Percentiles rank a stretch among this genome's conserved stretches.
Evolutionary conservation across 2,797 vertebrate genomes (phyloP).

Genomic region (Phalanger gymnotis): DNA sequence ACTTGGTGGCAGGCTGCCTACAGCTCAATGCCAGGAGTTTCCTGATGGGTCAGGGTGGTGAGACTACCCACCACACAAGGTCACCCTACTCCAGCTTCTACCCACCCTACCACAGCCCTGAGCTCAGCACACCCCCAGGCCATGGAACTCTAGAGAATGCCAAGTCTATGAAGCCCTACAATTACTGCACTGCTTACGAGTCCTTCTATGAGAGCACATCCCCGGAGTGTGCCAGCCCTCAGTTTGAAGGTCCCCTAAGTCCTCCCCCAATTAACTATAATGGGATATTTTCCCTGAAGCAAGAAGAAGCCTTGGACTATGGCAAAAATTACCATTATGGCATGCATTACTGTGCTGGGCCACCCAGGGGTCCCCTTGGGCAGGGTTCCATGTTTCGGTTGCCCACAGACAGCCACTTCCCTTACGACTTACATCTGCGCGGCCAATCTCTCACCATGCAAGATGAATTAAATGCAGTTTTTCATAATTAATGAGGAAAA

Average conservation of each 20-base stretch:
- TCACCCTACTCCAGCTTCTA: slow-evolving; percentile 95
- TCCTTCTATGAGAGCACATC: slow-evolving; percentile 96
- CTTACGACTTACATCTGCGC: slow-evolving; percentile 98
- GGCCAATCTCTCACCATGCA: slow-evolving; percentile 96
- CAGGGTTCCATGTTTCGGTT: slow-evolving; percentile 96
- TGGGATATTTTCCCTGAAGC: slow-evolving; percentile 99
- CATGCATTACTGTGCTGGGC: slow-evolving; percentile 97
- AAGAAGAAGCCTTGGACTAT: slow-evolving; percentile 95
- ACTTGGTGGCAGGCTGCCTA: slow-evolving; percentile 98
- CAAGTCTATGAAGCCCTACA: slow-evolving; percentile 96
- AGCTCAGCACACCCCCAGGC: slow-evolving; percentile 91
- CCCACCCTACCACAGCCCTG: slow-evolving; percentile 92
- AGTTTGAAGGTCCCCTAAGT: slow-evolving; percentile 95
- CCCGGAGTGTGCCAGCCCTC: slow-evolving; percentile 94
- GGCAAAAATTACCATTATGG: slow-evolving; percentile 96
- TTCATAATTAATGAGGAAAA: slow-evolving; percentile 95
- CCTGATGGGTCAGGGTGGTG: slow-evolving; percentile 95
- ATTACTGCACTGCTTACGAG: slow-evolving; percentile 94
- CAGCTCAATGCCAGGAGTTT: slow-evolving; percentile 98
- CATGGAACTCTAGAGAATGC: slow-evolving; percentile 92
- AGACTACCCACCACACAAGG: slow-evolving; percentile 90
- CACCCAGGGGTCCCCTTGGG: slow-evolving; percentile 93
- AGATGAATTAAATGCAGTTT: slow-evolving; percentile 96
- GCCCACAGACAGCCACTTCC: slow-evolving; percentile 96
- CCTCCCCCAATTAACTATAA: slow-evolving; percentile 98